Evolutionary conservation across 2,888 invertebrate species (phyloP), one percentile per base, ranked within the genome.

Genomic region (Mythimna pallens): DNA sequence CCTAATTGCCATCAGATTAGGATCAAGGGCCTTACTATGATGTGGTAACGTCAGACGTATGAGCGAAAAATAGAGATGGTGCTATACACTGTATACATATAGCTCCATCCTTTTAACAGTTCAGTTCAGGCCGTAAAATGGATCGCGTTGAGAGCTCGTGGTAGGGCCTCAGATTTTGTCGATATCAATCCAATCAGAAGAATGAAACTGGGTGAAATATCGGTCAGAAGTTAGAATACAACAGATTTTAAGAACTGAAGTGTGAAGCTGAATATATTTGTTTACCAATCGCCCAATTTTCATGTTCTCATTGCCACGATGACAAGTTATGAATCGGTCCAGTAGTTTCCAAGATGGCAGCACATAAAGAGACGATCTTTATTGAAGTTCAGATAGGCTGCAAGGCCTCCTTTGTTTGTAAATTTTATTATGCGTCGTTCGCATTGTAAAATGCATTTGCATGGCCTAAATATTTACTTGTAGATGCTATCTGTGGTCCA

Each of bases 321-420:
- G 65, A 80, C 52, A 62, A 67, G 61, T 80, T 73, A 76, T 74
- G 80, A 75, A 84, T 65, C 65, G 81, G 76, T 76, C 63, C 81
- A 86, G 64, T 76, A 70, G 81, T 78, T 76, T 79, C 58, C 62
- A 66, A 83, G 73, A 83, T 76, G 67, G 65, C 62, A 34, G 62
- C 58, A 52, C 58, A 85, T 84, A 84, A 83, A 77, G 83, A 72
- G 67, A 65, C 54, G 62, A 68, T 73, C 54, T 65, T 81, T 83
- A 81, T 81, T 81, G 74, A 66, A 72, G 58, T 62, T 64, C 67
- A 66, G 72, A 82, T 76, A 72, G 83, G 55, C 74, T 67, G 68
- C 80, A 66, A 73, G 72, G 73, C 65, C 63, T 58, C 70, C 82
- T 79, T 86, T 86, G 86, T 86, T 80, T 86, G 86, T 71, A 82